These are phyloP conservation scores for Odobenus rosmarus DNA, from an alignment of 2,113 vertebrate genomes.

Conservation along the genomic window DNA sequence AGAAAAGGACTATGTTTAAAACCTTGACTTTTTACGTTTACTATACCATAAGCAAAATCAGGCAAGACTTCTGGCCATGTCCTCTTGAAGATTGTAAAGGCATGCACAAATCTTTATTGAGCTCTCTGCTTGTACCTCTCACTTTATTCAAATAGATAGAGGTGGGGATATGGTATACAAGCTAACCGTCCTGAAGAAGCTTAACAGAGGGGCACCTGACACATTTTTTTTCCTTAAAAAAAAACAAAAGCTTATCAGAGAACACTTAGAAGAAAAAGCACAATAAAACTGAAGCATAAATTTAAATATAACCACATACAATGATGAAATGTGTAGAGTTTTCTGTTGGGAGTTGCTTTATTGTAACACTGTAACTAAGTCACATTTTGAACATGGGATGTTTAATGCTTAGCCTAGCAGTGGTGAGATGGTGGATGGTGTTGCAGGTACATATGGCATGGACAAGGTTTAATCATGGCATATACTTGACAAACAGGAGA, in stretches of 20 bases:
- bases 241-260: background rate
- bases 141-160: background rate
- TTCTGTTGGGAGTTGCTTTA: background rate
- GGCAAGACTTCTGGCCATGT: background rate
- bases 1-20: background rate
- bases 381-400: background rate
- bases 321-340: background rate
- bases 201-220: background rate
- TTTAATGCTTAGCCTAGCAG: background rate
- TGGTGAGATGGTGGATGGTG: background rate
- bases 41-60: background rate
- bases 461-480: background rate
- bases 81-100: background rate
- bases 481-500: background rate
- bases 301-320: background rate
- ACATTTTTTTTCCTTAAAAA: too few species aligned
- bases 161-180: fast-evolving
- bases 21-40: background rate
- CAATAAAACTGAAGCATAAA: background rate
- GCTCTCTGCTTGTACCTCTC: background rate
- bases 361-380: background rate
- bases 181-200: background rate
- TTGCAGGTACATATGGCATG: background rate
- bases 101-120: background rate
- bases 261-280: background rate